Evolutionary conservation across 1,140 invertebrate genomes (phyloP), one percentile per base, ranked within the genome.

Genomic region (Stegodyphus mimosarum): DNA sequence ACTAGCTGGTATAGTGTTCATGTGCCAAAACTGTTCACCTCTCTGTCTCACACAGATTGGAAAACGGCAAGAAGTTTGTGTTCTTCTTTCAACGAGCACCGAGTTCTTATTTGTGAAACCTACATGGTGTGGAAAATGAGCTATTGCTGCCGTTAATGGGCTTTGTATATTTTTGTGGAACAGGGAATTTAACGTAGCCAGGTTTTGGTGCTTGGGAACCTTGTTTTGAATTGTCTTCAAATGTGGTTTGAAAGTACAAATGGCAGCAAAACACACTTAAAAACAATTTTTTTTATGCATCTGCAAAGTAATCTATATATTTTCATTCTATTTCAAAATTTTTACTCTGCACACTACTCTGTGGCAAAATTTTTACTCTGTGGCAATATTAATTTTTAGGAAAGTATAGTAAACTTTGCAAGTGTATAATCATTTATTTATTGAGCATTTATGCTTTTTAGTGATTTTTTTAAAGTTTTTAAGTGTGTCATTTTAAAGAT

Each of bases 1-100:
- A 84, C 81, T 84, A 84, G 81, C 81, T 84, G 81, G 81, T 84
- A 76, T 84, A 84, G 81, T 84, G 81, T 84, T 73, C 81, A 84
- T 76, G 81, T 84, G 81, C 81, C 81, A 84, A 33, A 84, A 84
- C 81, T 75, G 81, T 84, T 49, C 49, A 10, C 53, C 73, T 50
- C 33, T 53, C n/a, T 60, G 13, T 74, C 52, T 6, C 50, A 15
- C 33, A 15, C 9, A 51, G 49, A 17, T 18, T 17, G 13, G 51
- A 48, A 72, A 72, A 51, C 72, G 53, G 51, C 72, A 60, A 74
- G 72, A 50, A 74, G 51, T 55, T 60, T 52, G 51, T 74, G 72
- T 74, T 53, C 72, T 74, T 15, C 15, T 74, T 74, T 66, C 33
- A 7, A 48, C 33, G 69, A 71, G 33, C 72, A 74, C 69, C 50